Percentiles rank a stretch among this genome's conserved stretches.
Conservation (phyloP, 2,113 vertebrate genomes). For the Calypte anna region DNA sequence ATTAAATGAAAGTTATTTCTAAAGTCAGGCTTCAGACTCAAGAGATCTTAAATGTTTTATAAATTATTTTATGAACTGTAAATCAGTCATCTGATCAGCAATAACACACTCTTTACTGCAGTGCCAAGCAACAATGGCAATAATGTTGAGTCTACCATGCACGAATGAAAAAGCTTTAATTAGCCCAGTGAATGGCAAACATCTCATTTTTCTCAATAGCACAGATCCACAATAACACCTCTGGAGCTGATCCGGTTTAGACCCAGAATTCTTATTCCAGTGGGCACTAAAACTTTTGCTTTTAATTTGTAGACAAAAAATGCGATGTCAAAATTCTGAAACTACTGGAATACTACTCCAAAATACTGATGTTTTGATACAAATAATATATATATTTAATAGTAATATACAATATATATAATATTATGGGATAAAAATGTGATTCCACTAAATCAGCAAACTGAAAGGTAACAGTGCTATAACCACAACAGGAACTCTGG, state of each 20-base stretch:
- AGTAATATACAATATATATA: no score
- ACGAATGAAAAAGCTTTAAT: slow-evolving; percentile 31
- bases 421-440: not conserved
- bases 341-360: not conserved
- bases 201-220: not conserved
- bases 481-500: not conserved
- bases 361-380: not conserved
- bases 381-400: no score
- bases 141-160: not conserved
- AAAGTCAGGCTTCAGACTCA: not conserved
- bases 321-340: not conserved
- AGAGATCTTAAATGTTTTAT: not conserved
- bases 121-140: not conserved
- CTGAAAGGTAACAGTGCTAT: not conserved
- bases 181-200: slow-evolving; percentile 19
- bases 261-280: not conserved
- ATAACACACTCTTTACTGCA: not conserved
- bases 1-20: not conserved
- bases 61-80: slow-evolving; percentile 21
- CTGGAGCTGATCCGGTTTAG: not conserved
- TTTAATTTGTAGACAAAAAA: not conserved
- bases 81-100: slow-evolving; percentile 11
- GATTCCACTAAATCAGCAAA: not conserved
- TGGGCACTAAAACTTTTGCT: not conserved
- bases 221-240: not conserved